Evolutionary conservation across 2,888 invertebrate species (phyloP), one percentile per base, ranked within the genome.

Genomic region (Oeneis ivallda): DNA sequence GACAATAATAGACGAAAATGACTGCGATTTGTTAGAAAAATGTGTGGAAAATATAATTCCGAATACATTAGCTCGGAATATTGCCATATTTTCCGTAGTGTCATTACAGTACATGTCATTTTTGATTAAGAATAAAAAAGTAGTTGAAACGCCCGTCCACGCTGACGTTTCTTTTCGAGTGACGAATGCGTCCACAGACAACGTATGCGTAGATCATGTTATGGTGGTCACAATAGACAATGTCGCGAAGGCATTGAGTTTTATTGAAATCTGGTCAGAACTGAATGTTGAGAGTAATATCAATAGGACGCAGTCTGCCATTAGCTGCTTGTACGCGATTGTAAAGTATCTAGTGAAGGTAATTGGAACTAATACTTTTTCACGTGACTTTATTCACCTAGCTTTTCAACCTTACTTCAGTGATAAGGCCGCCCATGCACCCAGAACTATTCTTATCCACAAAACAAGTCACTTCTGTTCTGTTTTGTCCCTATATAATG

Each of bases 271-370:
- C 59, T 92, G 92, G 92, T 73, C 78, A 0, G 88, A 90, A 63
- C 71, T 92, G 72, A 92, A 92, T 68, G 74, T 77, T 0, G 92
- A 92, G 64, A 81, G 79, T 1, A 92, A 92, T 72, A 72, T 80
- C 3, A 89, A 89, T 73, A 82, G 90, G 61, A 86, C 83, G 1
- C 92, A 92, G 62, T 92, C 92, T 1, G 91, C 92, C 1, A 84
- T 92, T 0, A 89, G 92, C 67, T 92, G 92, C 66, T 77, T 92
- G 74, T 92, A 87, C 72, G 90, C 90, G 0, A 78, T 90, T 32
- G 84, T 92, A 6, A 90, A 91, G 68, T 89, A 92, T 81, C 79
- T 89, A 57, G 88, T 91, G 1, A 91, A 92, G 84, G 92, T 92
- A 71, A 76, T 79, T 91, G 1, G 91, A 92, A 84, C 92, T 92